Evolutionary conservation across 2,113 vertebrate genomes (phyloP).

Genomic region (Mormyrus lacerda): DNA sequence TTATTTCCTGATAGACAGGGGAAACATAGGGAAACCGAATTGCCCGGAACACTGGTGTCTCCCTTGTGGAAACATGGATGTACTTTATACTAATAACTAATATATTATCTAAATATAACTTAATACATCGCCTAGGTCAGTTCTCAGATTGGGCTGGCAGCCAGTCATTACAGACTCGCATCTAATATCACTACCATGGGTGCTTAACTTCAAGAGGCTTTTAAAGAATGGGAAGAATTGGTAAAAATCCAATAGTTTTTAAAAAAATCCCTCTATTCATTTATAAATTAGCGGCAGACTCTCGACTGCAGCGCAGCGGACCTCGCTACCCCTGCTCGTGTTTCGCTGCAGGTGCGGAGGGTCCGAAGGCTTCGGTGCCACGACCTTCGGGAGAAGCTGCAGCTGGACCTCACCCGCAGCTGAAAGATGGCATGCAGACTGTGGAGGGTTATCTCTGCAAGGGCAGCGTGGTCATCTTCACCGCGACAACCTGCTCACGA

Average conservation of each 20-base stretch:
- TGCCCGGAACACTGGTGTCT: no score
- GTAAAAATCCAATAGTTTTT: neutral
- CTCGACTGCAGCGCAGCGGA: neutral
- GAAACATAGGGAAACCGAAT: no score
- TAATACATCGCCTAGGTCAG: neutral
- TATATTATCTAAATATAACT: neutral
- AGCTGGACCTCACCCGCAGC: neutral
- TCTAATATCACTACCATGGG: neutral
- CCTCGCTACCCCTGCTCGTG: neutral
- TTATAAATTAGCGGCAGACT: neutral
- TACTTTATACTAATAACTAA: neutral
- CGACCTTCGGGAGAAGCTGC: neutral
- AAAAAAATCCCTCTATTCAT: neutral
- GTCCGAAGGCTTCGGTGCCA: neutral
- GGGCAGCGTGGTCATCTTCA: conserved; percentile 32
- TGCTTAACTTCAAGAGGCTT: neutral
- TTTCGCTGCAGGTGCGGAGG: neutral
- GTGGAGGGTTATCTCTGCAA: conserved; percentile 16
- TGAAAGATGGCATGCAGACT: neutral
- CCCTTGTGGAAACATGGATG: neutral
- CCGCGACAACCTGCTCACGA: conserved; percentile 18
- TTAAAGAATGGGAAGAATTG: neutral
- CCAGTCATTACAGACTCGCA: neutral
- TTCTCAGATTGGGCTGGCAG: neutral
- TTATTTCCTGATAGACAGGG: no score